A percentile compares a stretch with the other conserved stretches of the same genome.
phyloP scores from a whole-genome alignment of 1,140 invertebrate species.

The Neodiprion virginianus region DNA sequence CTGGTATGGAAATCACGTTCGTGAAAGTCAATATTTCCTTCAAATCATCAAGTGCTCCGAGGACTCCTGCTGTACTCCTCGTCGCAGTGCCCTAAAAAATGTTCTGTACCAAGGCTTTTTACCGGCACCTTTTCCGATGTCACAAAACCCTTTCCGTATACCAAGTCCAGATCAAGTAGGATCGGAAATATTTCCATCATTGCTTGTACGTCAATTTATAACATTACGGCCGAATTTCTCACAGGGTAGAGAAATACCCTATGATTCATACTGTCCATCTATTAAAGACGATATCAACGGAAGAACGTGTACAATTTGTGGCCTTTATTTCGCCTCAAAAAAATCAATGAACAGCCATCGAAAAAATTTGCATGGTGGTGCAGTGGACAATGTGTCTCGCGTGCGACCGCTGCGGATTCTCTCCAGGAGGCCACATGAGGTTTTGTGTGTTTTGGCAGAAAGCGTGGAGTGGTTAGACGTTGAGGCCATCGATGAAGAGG shows the following conservation, averaged over 20 bases:
- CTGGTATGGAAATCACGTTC: background rate
- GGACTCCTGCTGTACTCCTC: constrained; percentile 5
- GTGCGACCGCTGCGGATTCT: no score
- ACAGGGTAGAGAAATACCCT: background rate
- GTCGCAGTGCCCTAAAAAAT: background rate
- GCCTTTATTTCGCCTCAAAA: background rate
- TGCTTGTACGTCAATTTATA: background rate
- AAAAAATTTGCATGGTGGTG: background rate
- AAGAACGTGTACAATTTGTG: background rate
- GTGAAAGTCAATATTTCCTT: background rate
- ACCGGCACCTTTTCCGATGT: background rate
- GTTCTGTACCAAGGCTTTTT: background rate
- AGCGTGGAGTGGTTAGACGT: no score
- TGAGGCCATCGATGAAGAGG: no score
- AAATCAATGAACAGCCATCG: background rate
- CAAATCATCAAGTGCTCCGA: constrained; percentile 24
- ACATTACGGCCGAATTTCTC: background rate
- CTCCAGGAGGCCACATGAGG: no score
- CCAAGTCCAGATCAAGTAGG: background rate
- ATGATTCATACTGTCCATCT: background rate
- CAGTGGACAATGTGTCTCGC: no score
- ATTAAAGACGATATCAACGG: background rate
- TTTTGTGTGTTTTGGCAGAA: no score
- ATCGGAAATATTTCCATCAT: background rate
- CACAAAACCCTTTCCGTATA: background rate